Conservation (phyloP, 2,797 vertebrate species). For the Poecilia wingei region DNA sequence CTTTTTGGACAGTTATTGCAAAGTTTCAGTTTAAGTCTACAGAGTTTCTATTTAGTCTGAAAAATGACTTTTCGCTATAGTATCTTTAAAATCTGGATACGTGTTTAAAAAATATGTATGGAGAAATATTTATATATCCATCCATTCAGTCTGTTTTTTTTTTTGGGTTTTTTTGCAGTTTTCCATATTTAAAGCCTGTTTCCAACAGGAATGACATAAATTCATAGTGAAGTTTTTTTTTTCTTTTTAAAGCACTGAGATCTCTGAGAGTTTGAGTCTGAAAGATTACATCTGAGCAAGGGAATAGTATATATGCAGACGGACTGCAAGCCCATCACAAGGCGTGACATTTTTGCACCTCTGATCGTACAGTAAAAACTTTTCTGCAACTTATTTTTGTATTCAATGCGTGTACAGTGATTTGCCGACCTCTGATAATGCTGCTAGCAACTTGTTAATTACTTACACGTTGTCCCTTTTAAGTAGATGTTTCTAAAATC, state of each 20-base stretch:
- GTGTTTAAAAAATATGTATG: background rate
- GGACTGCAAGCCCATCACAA: background rate
- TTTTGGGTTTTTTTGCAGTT: background rate
- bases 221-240: background rate
- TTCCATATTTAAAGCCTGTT: background rate
- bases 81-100: background rate
- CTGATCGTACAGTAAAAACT: background rate
- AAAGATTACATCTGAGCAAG: background rate
- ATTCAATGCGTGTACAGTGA: background rate
- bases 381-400: background rate
- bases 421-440: background rate
- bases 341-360: background rate
- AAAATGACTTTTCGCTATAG: background rate
- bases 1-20: background rate
- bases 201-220: background rate
- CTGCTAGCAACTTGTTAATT: background rate
- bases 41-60: background rate
- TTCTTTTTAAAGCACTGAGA: background rate
- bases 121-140: background rate
- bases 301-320: background rate
- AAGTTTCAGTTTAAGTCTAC: background rate
- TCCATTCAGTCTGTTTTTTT: background rate
- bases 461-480: background rate
- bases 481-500: background rate
- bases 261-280: background rate